phyloP scores from a whole-genome alignment of 2,113 vertebrate species.

The Patagioenas fasciata region DNA sequence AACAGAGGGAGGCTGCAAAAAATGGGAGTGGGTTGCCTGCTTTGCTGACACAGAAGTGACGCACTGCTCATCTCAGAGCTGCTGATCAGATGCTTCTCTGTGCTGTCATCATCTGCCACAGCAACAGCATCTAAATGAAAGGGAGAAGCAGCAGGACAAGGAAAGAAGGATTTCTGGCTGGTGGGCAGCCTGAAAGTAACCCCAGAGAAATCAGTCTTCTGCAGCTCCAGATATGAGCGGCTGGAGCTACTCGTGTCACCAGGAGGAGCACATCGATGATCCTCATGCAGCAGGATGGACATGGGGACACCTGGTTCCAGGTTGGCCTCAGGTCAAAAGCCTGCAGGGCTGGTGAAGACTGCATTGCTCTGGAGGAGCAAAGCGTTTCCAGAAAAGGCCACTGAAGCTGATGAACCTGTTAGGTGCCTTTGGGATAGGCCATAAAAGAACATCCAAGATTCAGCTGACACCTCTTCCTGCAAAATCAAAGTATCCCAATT shows the following conservation, averaged over 20 bases:
- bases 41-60: background rate
- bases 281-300: fast-evolving
- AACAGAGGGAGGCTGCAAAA: background rate
- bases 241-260: background rate
- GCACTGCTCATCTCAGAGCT: background rate
- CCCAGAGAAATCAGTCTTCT: background rate
- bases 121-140: background rate
- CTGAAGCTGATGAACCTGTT: background rate
- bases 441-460: background rate
- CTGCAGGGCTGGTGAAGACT: background rate
- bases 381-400: background rate
- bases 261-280: fast-evolving
- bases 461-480: background rate
- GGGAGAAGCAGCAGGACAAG: background rate
- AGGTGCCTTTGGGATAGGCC: background rate
- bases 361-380: background rate
- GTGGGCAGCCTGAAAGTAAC: background rate
- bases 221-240: background rate
- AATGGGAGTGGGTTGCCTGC: background rate
- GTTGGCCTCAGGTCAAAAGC: background rate
- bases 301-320: background rate
- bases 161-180: background rate
- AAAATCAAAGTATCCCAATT: background rate
- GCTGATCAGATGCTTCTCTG: background rate
- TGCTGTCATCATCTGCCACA: background rate